Conservation (phyloP, 2,888 invertebrate genomes). For the Tricholauxania praeusta region DNA sequence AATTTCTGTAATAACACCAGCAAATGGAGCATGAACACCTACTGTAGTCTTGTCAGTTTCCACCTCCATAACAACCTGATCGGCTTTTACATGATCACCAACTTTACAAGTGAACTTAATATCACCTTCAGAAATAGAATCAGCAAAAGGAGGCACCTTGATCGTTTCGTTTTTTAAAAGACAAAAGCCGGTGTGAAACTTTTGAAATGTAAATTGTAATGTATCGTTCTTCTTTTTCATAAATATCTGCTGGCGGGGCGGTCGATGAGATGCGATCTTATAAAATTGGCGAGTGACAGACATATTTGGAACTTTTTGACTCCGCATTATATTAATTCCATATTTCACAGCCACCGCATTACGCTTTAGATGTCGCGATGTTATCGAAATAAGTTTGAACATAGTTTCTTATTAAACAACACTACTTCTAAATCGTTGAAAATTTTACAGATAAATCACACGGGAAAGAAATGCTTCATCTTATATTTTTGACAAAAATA, state of each 20-base stretch:
- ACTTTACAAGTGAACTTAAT: slow-evolving; percentile 85
- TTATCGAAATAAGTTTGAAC: slow-evolving; percentile 70
- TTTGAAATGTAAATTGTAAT: slow-evolving; percentile 50
- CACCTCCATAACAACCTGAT: slow-evolving; percentile 95
- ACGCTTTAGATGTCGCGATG: slow-evolving; percentile 69
- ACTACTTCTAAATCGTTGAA: slow-evolving; percentile 3
- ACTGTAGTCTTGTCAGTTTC: slow-evolving; percentile 96
- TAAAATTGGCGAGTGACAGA: slow-evolving; percentile 58
- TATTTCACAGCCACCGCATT: slow-evolving; percentile 61
- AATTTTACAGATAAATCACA: slow-evolving; percentile 17
- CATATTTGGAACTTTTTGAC: slow-evolving; percentile 59
- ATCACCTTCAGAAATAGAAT: slow-evolving; percentile 97
- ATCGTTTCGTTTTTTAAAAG: slow-evolving; percentile 63
- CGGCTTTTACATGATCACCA: slow-evolving; percentile 91
- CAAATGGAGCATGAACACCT: slow-evolving; percentile 80
- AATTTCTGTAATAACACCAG: slow-evolving; percentile 90
- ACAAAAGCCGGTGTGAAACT: slow-evolving; percentile 66
- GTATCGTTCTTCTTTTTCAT: slow-evolving; percentile 41
- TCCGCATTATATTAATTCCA: slow-evolving; percentile 56
- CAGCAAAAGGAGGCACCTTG: slow-evolving; percentile 94
- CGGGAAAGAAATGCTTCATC: slow-evolving; percentile 4
- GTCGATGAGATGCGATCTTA: slow-evolving; percentile 52
- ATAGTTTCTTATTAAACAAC: slow-evolving; percentile 51
- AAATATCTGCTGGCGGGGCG: slow-evolving; percentile 34
- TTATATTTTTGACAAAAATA: too few species aligned